Conservation (phyloP, 2,113 vertebrate species). For the Heteronetta atricapilla region DNA sequence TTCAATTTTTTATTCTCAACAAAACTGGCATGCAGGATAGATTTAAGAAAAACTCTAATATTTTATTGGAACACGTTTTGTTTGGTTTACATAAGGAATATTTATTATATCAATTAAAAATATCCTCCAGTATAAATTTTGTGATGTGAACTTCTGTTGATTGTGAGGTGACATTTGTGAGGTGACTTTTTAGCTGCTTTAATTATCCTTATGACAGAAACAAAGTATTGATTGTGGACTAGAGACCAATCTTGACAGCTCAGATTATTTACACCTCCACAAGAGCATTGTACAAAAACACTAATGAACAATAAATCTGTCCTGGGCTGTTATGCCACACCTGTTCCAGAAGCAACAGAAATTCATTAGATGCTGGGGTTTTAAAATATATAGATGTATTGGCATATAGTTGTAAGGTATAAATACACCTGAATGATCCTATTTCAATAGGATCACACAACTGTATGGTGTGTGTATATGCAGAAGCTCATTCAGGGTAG, state of each 20-base stretch:
- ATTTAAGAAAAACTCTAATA: conserved; percentile 62
- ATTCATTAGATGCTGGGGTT: conserved; percentile 77
- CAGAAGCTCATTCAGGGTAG: background rate
- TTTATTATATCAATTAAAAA: conserved; percentile 82
- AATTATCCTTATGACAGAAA: conserved; percentile 86
- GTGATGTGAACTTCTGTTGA: conserved; percentile 73
- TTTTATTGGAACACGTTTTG: conserved; percentile 73
- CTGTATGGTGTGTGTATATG: background rate
- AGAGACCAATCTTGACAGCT: conserved; percentile 82
- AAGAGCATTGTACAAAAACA: conserved; percentile 82
- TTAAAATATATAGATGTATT: conserved; percentile 60
- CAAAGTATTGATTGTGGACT: conserved; percentile 85
- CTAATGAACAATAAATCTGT: conserved; percentile 89
- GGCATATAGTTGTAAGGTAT: conserved; percentile 56
- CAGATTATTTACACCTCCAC: conserved; percentile 82
- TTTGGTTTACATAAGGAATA: conserved; percentile 74
- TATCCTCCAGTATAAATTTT: conserved; percentile 79
- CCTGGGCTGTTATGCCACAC: conserved; percentile 77
- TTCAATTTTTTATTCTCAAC: conserved; percentile 70
- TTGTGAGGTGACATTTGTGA: conserved; percentile 79
- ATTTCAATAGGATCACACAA: conserved; percentile 29
- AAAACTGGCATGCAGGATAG: conserved; percentile 53
- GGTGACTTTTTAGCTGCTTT: conserved; percentile 81
- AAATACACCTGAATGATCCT: conserved; percentile 18
- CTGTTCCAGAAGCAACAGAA: conserved; percentile 82